Evolutionary conservation across 2,797 vertebrate species (phyloP).

Genomic region (Mus minutoides): DNA sequence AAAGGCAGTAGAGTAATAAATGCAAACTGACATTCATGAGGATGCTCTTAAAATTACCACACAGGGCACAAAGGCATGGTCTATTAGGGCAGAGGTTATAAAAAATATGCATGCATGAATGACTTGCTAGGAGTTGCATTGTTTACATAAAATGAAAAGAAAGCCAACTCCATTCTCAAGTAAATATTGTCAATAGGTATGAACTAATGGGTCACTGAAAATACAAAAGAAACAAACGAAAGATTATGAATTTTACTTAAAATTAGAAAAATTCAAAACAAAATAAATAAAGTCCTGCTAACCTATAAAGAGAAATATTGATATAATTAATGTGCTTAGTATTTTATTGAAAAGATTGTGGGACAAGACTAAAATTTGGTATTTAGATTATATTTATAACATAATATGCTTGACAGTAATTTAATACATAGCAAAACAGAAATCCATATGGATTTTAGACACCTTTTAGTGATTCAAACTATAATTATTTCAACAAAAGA

Average conservation of each 20-base stretch:
- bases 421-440: conserved; percentile 29
- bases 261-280: neutral
- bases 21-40: neutral
- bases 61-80: neutral
- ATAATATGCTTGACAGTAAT: neutral
- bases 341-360: neutral
- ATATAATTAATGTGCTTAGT: neutral
- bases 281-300: conserved; percentile 17
- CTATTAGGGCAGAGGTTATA: neutral
- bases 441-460: conserved; percentile 33
- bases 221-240: neutral
- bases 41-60: neutral
- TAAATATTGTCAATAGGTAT: neutral
- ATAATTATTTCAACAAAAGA: neutral
- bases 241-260: neutral
- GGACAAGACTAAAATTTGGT: neutral
- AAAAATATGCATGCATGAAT: neutral
- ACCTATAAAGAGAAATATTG: neutral
- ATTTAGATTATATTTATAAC: neutral
- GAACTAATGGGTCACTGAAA: neutral
- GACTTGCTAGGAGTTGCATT: neutral
- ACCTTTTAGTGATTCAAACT: neutral
- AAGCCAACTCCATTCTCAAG: neutral
- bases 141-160: conserved; percentile 3
- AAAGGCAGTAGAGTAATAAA: neutral